phyloP scores from a whole-genome alignment of 1,140 invertebrate genomes.

The Euura lappo region DNA sequence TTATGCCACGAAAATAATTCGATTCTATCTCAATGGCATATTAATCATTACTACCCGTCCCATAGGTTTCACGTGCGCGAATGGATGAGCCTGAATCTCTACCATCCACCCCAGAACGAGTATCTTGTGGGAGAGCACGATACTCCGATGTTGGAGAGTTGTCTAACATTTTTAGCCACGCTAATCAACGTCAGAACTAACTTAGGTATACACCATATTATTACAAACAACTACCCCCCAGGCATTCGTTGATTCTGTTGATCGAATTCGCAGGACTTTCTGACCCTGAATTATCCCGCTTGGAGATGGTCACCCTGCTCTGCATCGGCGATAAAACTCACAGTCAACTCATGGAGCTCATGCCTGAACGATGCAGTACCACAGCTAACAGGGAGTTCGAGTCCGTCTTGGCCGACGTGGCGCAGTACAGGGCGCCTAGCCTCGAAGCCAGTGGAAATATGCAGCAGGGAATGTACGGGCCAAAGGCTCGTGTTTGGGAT shows the following conservation, averaged over 20 bases:
- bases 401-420: slow-evolving; percentile 78
- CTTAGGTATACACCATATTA: slow-evolving; percentile 67
- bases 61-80: slow-evolving; percentile 81
- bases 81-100: slow-evolving; percentile 81
- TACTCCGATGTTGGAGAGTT: slow-evolving; percentile 90
- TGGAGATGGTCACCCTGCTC: slow-evolving; percentile 92
- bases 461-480: slow-evolving; percentile 94
- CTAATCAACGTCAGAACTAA: slow-evolving; percentile 91
- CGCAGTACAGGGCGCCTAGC: slow-evolving; percentile 79
- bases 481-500: slow-evolving; percentile 89
- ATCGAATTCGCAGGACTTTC: slow-evolving; percentile 52
- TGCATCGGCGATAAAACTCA: slow-evolving; percentile 95
- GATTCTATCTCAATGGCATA: slow-evolving; percentile 18
- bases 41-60: slow-evolving; percentile 24
- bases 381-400: slow-evolving; percentile 91
- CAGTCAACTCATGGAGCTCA: slow-evolving; percentile 91
- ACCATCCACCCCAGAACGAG: slow-evolving; percentile 66
- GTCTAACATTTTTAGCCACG: slow-evolving; percentile 88
- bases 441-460: slow-evolving; percentile 82
- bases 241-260: background rate
- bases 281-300: slow-evolving; percentile 68
- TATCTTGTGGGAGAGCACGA: slow-evolving; percentile 79
- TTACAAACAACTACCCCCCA: background rate
- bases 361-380: slow-evolving; percentile 93
- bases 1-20: slow-evolving; percentile 6